These are phyloP conservation scores for Tillus elongatus DNA, from an alignment of 2,888 invertebrate species.

Conservation along the genomic window DNA sequence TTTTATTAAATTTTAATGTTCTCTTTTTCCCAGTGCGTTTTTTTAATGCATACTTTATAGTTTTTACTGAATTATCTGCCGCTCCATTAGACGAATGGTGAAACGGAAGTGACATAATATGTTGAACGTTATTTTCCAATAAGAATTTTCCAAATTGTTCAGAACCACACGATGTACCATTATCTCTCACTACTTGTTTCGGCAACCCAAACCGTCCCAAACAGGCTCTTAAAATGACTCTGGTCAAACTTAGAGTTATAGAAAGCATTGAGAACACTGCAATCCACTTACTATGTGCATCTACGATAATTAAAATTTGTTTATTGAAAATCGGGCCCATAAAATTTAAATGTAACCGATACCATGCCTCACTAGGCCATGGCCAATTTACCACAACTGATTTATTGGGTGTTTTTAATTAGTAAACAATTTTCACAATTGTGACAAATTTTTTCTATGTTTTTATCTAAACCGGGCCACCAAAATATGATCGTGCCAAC, in stretches of 20 bases:
- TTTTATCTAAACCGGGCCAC: slow-evolving; percentile 19
- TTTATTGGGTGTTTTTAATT: slow-evolving; percentile 11
- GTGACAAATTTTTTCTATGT: too few species aligned
- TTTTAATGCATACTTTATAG: too few species aligned
- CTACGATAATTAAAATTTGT: slow-evolving; percentile 22
- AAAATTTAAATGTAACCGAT: slow-evolving; percentile 24
- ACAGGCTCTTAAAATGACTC: slow-evolving; percentile 14
- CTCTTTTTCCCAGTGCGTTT: slow-evolving; percentile 9
- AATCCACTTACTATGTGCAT: slow-evolving; percentile 23
- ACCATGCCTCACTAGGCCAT: too few species aligned
- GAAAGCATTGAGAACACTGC: slow-evolving; percentile 19
- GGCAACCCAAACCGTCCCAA: slow-evolving; percentile 28
- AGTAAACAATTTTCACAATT: too few species aligned
- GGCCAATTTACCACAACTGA: slow-evolving; percentile 17
- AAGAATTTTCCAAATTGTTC: slow-evolving; percentile 19
- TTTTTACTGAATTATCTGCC: too few species aligned
- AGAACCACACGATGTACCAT: slow-evolving; percentile 24
- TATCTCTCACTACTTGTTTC: slow-evolving; percentile 24
- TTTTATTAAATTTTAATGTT: slow-evolving; percentile 6
- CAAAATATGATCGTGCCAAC: slow-evolving; percentile 17
- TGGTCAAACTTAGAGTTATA: slow-evolving; percentile 16
- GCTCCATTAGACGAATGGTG: slow-evolving; percentile 18
- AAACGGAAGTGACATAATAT: slow-evolving; percentile 12
- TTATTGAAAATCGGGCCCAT: slow-evolving; percentile 20
- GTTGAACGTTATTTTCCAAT: too few species aligned